These are phyloP conservation scores for Apocheima hispidaria DNA, from an alignment of 2,888 invertebrate species.

Conservation along the genomic window DNA sequence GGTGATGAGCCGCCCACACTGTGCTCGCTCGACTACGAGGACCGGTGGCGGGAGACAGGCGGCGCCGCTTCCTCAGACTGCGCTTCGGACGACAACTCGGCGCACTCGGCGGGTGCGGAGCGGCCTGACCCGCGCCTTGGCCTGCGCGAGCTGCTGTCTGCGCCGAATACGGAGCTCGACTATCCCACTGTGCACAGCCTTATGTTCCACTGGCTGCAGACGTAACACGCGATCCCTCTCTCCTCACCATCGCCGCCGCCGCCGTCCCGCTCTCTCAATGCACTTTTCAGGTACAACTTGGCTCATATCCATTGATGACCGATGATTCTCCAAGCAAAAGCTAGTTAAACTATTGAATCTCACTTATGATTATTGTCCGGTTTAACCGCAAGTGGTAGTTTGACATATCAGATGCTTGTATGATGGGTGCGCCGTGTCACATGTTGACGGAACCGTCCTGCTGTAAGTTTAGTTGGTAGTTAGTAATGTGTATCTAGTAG, in stretches of 20 bases:
- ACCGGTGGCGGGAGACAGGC: slow-evolving; percentile 71
- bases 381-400: slow-evolving; percentile 54
- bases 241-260: no score
- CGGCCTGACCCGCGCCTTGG: slow-evolving; percentile 62
- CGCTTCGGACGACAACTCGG: slow-evolving; percentile 79
- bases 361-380: slow-evolving; percentile 35
- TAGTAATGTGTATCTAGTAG: slow-evolving; percentile 34
- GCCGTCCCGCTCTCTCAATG: slow-evolving; percentile 36
- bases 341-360: slow-evolving; percentile 34
- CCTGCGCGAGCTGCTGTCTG: slow-evolving; percentile 74
- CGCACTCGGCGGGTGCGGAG: slow-evolving; percentile 72
- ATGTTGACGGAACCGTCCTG: slow-evolving; percentile 76
- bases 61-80: slow-evolving; percentile 70
- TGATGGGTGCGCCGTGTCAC: slow-evolving; percentile 52
- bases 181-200: slow-evolving; percentile 82
- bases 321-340: slow-evolving; percentile 20
- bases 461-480: slow-evolving; percentile 58
- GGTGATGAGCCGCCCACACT: slow-evolving; percentile 79
- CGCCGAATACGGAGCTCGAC: slow-evolving; percentile 79
- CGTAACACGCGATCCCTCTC: slow-evolving; percentile 66
- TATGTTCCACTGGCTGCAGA: slow-evolving; percentile 84
- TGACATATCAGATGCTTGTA: slow-evolving; percentile 71
- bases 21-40: slow-evolving; percentile 74
- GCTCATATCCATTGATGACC: slow-evolving; percentile 45
- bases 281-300: slow-evolving; percentile 48